These are phyloP conservation scores for Pandemis cinnamomeana DNA, from an alignment of 2,888 invertebrate genomes.

Conservation along the genomic window DNA sequence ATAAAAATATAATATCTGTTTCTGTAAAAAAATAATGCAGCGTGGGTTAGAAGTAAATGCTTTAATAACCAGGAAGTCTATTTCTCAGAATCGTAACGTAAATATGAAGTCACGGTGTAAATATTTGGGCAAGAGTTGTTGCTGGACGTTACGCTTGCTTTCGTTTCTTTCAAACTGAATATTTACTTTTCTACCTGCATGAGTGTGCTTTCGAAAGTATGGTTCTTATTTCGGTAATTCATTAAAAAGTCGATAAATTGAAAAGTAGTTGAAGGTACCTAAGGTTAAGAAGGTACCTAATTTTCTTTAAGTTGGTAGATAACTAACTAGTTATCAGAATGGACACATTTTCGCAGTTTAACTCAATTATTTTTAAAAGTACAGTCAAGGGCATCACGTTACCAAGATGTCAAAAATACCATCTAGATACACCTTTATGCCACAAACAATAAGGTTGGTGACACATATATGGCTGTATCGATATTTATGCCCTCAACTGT, in stretches of 20 bases:
- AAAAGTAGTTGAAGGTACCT: slow-evolving; percentile 39
- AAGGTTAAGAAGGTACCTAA: background rate
- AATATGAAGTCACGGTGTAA: slow-evolving; percentile 66
- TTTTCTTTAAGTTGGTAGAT: background rate
- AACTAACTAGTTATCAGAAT: background rate
- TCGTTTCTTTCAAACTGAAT: slow-evolving; percentile 65
- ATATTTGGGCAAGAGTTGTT: slow-evolving; percentile 66
- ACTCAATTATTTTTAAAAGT: too few relatives aligned
- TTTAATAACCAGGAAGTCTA: slow-evolving; percentile 55
- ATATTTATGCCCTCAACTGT: too few relatives aligned
- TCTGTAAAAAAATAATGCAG: slow-evolving; percentile 17
- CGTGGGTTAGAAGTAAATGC: slow-evolving; percentile 18
- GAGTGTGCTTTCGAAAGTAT: slow-evolving; percentile 56
- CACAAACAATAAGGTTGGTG: too few relatives aligned
- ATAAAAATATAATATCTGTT: background rate
- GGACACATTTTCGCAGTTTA: too few relatives aligned
- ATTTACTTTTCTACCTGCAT: slow-evolving; percentile 65
- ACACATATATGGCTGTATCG: too few relatives aligned
- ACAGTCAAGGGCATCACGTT: too few relatives aligned
- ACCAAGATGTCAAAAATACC: too few relatives aligned
- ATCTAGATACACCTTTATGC: too few relatives aligned
- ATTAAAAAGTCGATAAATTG: slow-evolving; percentile 47
- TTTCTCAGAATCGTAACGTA: slow-evolving; percentile 68
- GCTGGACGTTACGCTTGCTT: slow-evolving; percentile 69
- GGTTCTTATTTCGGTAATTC: slow-evolving; percentile 42